Conservation (phyloP, 2,113 vertebrate genomes). For the Crotalus horridus region DNA sequence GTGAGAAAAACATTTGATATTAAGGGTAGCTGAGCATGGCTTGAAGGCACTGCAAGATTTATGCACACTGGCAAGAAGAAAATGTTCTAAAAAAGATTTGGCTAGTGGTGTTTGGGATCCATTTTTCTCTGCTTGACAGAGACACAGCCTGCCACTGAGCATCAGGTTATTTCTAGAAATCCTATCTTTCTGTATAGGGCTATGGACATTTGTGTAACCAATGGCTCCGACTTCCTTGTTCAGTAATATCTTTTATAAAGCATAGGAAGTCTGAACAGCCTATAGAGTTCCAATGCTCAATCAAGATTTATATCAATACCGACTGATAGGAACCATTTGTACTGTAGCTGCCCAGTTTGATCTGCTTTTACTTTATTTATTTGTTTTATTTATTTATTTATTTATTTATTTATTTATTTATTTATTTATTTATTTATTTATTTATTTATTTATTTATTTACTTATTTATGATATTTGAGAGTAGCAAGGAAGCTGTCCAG, state of each 20-base stretch:
- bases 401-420: neutral
- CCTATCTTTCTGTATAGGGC: neutral
- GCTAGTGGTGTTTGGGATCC: neutral
- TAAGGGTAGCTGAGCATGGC: neutral
- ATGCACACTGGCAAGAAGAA: neutral
- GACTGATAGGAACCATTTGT: neutral
- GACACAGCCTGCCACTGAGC: neutral
- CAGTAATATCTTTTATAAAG: neutral
- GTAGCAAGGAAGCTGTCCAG: neutral
- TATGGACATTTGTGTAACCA: neutral
- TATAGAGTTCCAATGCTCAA: neutral
- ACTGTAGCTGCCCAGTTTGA: neutral
- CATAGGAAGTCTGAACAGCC: neutral
- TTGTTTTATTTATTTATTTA: too few species aligned
- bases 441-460: neutral
- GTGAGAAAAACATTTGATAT: conserved; percentile 11
- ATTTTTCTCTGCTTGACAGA: conserved; percentile 11
- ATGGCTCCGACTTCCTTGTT: neutral
- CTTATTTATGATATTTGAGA: neutral
- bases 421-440: neutral
- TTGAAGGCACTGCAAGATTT: neutral
- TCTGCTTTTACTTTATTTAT: neutral
- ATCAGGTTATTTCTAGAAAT: neutral
- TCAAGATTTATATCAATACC: neutral
- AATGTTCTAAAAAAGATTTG: neutral